These are phyloP conservation scores for Zosterops japonicus DNA, from an alignment of 2,113 vertebrate genomes.

Conservation along the genomic window DNA sequence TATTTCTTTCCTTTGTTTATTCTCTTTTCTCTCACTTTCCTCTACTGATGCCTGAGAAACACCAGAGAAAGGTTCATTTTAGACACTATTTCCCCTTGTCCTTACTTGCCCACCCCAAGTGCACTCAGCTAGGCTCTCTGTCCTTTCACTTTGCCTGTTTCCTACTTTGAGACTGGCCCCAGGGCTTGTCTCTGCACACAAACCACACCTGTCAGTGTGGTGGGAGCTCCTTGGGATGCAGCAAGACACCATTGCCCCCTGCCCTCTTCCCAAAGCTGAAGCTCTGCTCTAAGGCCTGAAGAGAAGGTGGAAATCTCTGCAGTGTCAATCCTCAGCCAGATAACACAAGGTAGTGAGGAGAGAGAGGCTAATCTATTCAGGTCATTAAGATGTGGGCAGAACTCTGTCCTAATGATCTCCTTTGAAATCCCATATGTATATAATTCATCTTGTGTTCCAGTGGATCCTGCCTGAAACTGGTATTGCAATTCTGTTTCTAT, in stretches of 20 bases:
- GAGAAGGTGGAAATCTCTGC: neutral
- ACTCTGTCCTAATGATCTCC: constrained; percentile 8
- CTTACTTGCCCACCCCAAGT: neutral
- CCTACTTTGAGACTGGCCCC: neutral
- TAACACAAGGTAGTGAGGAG: neutral
- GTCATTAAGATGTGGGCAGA: constrained; percentile 12
- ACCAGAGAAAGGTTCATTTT: neutral
- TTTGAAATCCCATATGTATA: constrained; percentile 35
- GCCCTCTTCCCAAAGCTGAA: neutral
- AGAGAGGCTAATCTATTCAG: constrained; percentile 20
- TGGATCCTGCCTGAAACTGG: constrained; percentile 44
- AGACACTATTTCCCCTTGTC: neutral
- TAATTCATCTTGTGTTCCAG: constrained; percentile 21
- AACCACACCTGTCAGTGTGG: neutral
- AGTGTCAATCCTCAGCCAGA: neutral
- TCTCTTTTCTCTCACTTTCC: neutral
- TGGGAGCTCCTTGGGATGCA: neutral
- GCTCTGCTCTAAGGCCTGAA: neutral
- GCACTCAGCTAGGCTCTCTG: neutral
- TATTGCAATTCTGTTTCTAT: constrained; percentile 14
- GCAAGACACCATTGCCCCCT: neutral
- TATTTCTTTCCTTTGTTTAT: neutral
- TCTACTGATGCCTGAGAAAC: neutral
- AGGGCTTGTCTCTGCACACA: neutral
- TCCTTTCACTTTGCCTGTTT: neutral